Evolutionary conservation across 1,140 invertebrate genomes (phyloP), one percentile per base, ranked within the genome.

Genomic region (Lepeophtheirus salmonis): DNA sequence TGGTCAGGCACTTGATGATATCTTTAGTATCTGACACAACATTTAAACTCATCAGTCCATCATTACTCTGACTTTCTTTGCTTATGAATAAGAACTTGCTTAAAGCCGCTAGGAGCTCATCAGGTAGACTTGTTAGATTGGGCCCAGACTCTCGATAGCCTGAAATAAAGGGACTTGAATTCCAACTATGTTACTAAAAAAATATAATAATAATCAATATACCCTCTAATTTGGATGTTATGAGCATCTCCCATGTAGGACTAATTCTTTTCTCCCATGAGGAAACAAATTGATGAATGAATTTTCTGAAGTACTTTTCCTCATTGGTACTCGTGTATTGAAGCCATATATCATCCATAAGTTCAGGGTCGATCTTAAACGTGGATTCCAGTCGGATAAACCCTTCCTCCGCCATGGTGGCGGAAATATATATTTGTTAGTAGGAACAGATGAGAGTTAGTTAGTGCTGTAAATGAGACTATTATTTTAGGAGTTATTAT

Each of bases 41-140:
- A 14, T 14, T 57, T 1, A 16, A 20, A 16, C 17, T 30, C n/a
- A 25, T 57, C n/a, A n/a, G n/a, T 41, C 30, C 30, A 41, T 41
- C 30, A 41, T 10, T 41, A 10, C 6, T 41, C n/a, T 41, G 6
- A n/a, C n/a, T n/a, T 4, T 57, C 26, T n/a, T 57, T 57, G 26
- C 48, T 41, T 20, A 59, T 59, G 41, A 59, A 50, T 1, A 59
- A 22, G 18, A 50, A 59, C 20, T 59, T 59, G 57, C 17, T 50
- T 2, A 59, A 21, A 12, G 57, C 57, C 16, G 57, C 30, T 17
- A 59, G 48, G 26, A 59, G 57, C 48, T 59, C 57, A 13, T 59
- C 57, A 17, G 57, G 57, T 3, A 59, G 22, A 1, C 2, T 41
- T 3, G 14, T 12, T 10, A 56, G 3, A 16, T 24, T 24, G n/a